Base-by-base conservation (phyloP, 2,797 vertebrate genomes). In the Acanthurus tractus region DNA sequence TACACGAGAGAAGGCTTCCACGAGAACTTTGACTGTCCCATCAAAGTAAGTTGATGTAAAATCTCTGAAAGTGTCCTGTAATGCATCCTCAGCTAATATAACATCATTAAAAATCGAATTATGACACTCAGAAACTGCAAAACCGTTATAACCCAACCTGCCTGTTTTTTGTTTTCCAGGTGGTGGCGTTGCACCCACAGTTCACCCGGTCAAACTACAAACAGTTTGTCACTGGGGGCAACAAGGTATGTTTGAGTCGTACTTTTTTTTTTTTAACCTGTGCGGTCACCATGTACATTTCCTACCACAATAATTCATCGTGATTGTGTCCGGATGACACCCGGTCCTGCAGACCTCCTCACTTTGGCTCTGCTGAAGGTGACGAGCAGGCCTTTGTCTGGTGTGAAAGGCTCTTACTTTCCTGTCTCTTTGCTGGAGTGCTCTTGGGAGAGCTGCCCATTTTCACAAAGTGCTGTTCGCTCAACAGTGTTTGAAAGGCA, bases 201-300 rank as follows among this genome's bases (percentile, higher is more conserved):
- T 99, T 98, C 79, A 95, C 96, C 92, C 96, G 93, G 92, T 97
- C 97, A 14, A 98, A 97, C 93, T 96, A 95, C 94, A 99, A 99
- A 90, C 98, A 99, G 83, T 99, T 99, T 95, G 97, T 99, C 89
- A 99, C 98, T 0, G 98, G 98, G 68, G 97, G 98, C 45, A 99
- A 97, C 93, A 99, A 99, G 97, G 98, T 99, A 95, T 89, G 90
- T 85, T 70, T 74, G 42, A 86, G 50, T 40, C 11, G 14, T 61
- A 45, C 15, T 79, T 83, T 72, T 54, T 57, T 56, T 42, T 23
- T 34, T 34, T 34, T 29, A 29, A 34, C 29, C 29, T 34, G 29
- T 34, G 29, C 29, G 6, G 62, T 84, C 61, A 78, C 82, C 83
- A 79, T 77, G 57, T 58, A 15, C 56, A 58, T 87, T 81, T 88